A percentile compares a stretch with the other conserved stretches of the same genome.
These are phyloP conservation scores for Lepilemur ruficaudatus DNA, from an alignment of 2,797 vertebrate genomes.

Conservation along the genomic window DNA sequence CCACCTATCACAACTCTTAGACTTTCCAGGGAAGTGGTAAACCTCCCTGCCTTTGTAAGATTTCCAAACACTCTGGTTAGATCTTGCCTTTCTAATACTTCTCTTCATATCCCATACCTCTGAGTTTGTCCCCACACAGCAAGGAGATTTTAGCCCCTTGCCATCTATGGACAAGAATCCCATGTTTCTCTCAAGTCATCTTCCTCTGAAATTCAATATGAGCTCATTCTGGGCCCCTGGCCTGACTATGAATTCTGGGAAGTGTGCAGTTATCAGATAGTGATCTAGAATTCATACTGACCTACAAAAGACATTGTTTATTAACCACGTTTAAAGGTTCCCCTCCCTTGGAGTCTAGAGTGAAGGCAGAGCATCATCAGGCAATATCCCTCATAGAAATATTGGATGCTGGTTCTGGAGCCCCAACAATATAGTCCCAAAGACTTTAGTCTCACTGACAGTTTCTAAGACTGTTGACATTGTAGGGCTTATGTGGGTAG, in stretches of 20 bases:
- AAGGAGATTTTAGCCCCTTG: background rate
- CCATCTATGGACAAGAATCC: background rate
- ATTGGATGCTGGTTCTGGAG: background rate
- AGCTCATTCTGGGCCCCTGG: background rate
- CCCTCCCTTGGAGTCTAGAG: background rate
- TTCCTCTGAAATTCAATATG: background rate
- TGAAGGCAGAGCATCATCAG: background rate
- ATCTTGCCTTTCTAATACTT: background rate
- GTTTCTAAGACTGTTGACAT: background rate
- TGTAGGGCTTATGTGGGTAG: background rate
- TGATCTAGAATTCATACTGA: slow-evolving; percentile 40
- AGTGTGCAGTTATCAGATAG: slow-evolving; percentile 55
- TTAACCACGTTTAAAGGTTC: background rate
- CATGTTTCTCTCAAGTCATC: background rate
- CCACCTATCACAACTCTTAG: background rate
- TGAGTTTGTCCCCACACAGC: background rate
- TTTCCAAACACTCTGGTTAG: background rate
- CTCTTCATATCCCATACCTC: background rate
- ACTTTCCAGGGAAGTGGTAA: background rate
- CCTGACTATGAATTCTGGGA: slow-evolving; percentile 41
- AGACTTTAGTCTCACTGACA: background rate
- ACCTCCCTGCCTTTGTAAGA: background rate
- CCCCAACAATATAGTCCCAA: background rate
- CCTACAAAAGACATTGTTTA: slow-evolving; percentile 40
- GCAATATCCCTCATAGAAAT: background rate